phyloP scores from a whole-genome alignment of 1,140 invertebrate species.

The Ostrea edulis region DNA sequence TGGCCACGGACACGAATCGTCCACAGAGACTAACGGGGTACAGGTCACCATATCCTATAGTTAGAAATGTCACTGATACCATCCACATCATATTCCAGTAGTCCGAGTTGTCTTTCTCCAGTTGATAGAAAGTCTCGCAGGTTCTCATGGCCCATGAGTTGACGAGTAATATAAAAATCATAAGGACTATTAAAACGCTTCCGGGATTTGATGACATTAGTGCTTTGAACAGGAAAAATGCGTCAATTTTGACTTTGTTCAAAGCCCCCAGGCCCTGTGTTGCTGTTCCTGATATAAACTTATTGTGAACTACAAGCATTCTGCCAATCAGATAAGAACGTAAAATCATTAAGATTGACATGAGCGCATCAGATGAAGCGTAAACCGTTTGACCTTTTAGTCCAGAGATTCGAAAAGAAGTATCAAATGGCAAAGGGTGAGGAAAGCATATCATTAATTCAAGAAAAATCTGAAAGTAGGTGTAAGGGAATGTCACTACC shows the following conservation, averaged over 20 bases:
- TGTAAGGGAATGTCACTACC: neutral
- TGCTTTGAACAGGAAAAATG: neutral
- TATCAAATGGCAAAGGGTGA: neutral
- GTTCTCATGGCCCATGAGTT: conserved; percentile 26
- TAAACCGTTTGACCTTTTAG: neutral
- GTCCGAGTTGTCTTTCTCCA: neutral
- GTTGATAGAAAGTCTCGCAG: neutral
- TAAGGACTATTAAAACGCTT: neutral
- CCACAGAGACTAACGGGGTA: neutral
- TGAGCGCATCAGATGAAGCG: neutral
- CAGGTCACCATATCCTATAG: neutral
- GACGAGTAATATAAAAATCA: neutral
- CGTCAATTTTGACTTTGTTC: conserved; percentile 7
- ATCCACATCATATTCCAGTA: conserved; percentile 9
- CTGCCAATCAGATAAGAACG: neutral
- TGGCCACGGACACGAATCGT: neutral
- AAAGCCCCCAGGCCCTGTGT: neutral
- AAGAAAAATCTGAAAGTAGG: neutral
- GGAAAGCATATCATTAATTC: neutral
- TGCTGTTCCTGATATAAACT: conserved; percentile 2
- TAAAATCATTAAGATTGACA: conserved; percentile 10
- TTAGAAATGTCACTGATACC: conserved; percentile 10
- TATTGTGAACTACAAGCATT: conserved; percentile 2
- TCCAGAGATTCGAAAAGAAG: neutral
- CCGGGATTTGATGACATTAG: neutral